phyloP scores from a whole-genome alignment of 2,797 vertebrate species.

The Sebastes miniatus region DNA sequence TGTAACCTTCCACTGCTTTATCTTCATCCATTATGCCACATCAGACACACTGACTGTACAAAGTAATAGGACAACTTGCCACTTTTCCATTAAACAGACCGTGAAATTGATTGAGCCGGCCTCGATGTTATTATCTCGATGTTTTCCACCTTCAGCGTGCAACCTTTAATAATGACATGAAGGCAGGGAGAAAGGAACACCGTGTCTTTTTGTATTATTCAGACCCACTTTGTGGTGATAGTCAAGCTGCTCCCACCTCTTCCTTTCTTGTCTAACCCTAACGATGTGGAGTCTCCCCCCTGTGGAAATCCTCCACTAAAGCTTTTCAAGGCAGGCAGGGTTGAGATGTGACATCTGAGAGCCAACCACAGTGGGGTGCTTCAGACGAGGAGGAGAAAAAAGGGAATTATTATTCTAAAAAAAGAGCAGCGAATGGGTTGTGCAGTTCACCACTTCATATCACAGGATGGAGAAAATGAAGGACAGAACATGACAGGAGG shows the following conservation, averaged over 20 bases:
- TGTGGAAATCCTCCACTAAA: conserved; percentile 30
- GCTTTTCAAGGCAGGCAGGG: conserved; percentile 31
- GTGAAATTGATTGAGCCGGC: conserved; percentile 53
- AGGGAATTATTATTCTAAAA: neutral
- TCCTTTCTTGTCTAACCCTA: conserved; percentile 39
- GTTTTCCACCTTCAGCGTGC: conserved; percentile 36
- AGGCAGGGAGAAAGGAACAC: conserved; percentile 7
- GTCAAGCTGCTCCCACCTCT: conserved; percentile 18
- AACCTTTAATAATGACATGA: conserved; percentile 30
- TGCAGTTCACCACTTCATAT: conserved; percentile 20
- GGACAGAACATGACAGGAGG: conserved; percentile 1
- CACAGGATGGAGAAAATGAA: conserved; percentile 24
- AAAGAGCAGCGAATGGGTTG: neutral
- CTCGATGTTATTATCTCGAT: conserved; percentile 37
- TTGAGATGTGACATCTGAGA: conserved; percentile 49
- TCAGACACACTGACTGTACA: conserved; percentile 48
- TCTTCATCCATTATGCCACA: conserved; percentile 39
- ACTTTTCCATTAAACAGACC: conserved; percentile 57
- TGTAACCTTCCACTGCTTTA: conserved; percentile 36
- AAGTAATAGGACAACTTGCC: conserved; percentile 51
- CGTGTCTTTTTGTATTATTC: conserved; percentile 23
- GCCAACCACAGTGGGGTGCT: neutral
- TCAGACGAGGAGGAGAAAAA: conserved; percentile 10
- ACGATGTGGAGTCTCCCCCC: conserved; percentile 31
- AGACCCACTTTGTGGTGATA: neutral